Conservation (phyloP, 2,113 vertebrate species). For the Halcyon malimbica region DNA sequence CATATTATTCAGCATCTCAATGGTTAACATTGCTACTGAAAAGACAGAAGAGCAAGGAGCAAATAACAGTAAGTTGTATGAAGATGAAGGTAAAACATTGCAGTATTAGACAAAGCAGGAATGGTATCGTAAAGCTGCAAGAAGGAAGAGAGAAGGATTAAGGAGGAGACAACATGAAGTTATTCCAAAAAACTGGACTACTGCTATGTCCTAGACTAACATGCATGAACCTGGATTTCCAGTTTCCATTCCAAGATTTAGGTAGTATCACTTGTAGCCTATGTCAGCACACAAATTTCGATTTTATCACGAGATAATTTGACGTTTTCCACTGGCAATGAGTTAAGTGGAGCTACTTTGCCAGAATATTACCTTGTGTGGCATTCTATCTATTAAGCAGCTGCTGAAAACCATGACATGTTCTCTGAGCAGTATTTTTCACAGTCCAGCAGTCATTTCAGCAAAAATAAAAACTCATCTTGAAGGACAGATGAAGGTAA, state of each 20-base stretch:
- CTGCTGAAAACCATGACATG: not conserved
- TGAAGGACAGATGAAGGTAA: not conserved
- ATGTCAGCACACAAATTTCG: not conserved
- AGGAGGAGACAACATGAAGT: not conserved
- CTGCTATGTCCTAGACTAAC: not conserved
- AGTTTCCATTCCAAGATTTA: not conserved
- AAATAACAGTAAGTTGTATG: not conserved
- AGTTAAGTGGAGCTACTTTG: not conserved
- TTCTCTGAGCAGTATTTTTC: not conserved
- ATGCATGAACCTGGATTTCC: not conserved
- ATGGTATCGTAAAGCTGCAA: not conserved
- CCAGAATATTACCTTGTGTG: not conserved
- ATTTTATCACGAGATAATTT: not conserved
- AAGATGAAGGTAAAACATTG: not conserved
- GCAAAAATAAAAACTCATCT: not conserved
- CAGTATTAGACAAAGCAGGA: not conserved
- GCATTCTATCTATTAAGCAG: not conserved
- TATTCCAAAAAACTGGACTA: not conserved
- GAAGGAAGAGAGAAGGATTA: not conserved
- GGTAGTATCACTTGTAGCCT: not conserved
- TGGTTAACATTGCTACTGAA: fast-evolving
- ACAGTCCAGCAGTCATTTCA: conserved; percentile 6
- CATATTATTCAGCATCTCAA: not conserved
- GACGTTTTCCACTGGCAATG: not conserved
- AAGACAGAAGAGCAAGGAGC: not conserved